Evolutionary conservation across 2,797 vertebrate genomes (phyloP), one percentile per base, ranked within the genome.

Genomic region (Miichthys miiuy): DNA sequence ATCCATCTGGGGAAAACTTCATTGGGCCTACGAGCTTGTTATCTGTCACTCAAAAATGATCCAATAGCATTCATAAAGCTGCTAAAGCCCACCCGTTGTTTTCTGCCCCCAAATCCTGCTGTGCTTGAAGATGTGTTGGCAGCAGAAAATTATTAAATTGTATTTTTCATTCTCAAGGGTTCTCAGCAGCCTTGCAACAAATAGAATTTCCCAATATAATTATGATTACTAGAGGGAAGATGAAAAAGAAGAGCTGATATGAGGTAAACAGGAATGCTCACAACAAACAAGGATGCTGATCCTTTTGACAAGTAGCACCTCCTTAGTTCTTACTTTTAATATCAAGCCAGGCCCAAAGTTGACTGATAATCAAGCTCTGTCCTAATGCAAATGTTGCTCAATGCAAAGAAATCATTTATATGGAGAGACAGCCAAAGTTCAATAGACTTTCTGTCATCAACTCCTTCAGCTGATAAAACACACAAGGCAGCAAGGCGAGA

Each of bases 391-490:
- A 91, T 60, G 61, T 87, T 85, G 75, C 78, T 72, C 75, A 85
- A 77, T n/a, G 55, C 75, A 69, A 87, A 84, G 80, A 79, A 88
- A 90, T 91, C 42, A 93, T 94, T 89, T 90, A 90, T 92, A 92
- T 91, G 88, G 86, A 87, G 88, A 85, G 87, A 92, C 88, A 85
- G 89, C 88, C 91, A 91, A 87, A 94, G 93, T 92, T 92, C 91
- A 93, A 92, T 89, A 91, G 90, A 91, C 91, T 92, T 93, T 89
- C 88, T 89, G 91, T 92, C 90, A 92, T 89, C 47, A 25, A 86
- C 84, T 93, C 85, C 88, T 90, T 78, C 44, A 73, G 86, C 90
- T 93, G 91, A 92, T 92, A 90, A 93, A 94, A 92, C 66, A 81
- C 89, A 89, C 75, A 48, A 86, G 87, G 87, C 87, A 87, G 88